Percentiles rank a stretch among this genome's conserved stretches.
Evolutionary conservation across 2,888 invertebrate species (phyloP).

Genomic region (Carpatolechia fugitivella): DNA sequence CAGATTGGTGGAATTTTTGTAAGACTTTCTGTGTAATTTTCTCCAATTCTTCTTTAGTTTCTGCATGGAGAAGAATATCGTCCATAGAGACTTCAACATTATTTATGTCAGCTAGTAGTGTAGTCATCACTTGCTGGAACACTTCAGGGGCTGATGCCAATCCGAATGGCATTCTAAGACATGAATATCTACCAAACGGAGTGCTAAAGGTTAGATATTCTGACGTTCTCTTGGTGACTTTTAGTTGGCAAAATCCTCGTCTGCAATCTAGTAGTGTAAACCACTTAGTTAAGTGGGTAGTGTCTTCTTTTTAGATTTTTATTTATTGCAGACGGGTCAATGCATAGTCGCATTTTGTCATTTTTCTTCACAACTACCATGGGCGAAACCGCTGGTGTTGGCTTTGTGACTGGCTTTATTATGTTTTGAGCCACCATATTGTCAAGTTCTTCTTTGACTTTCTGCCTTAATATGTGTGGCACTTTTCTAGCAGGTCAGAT

Average conservation of each 20-base stretch:
- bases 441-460: slow-evolving; percentile 14
- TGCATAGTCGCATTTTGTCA: slow-evolving; percentile 14
- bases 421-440: slow-evolving; percentile 8
- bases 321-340: slow-evolving; percentile 15
- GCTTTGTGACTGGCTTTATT: slow-evolving; percentile 12
- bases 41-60: slow-evolving; percentile 14
- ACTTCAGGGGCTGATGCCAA: slow-evolving; percentile 30
- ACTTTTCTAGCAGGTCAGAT: slow-evolving; percentile 20
- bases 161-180: slow-evolving; percentile 28
- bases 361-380: slow-evolving; percentile 16
- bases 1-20: slow-evolving; percentile 3
- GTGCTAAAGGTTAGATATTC: too few relatives aligned
- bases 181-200: too few relatives aligned
- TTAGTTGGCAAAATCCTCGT: too few relatives aligned
- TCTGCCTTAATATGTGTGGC: slow-evolving; percentile 11
- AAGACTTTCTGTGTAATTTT: slow-evolving; percentile 14
- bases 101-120: slow-evolving; percentile 10
- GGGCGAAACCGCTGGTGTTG: slow-evolving; percentile 14
- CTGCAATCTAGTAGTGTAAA: too few relatives aligned
- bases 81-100: slow-evolving; percentile 21
- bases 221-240: slow-evolving; percentile 20
- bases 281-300: too few relatives aligned
- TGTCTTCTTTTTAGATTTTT: too few relatives aligned
- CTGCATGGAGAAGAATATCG: slow-evolving; percentile 18
- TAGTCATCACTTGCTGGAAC: slow-evolving; percentile 26